Evolutionary conservation across 1,140 invertebrate genomes (phyloP).

Genomic region (Pseudomyrmex sp.): DNA sequence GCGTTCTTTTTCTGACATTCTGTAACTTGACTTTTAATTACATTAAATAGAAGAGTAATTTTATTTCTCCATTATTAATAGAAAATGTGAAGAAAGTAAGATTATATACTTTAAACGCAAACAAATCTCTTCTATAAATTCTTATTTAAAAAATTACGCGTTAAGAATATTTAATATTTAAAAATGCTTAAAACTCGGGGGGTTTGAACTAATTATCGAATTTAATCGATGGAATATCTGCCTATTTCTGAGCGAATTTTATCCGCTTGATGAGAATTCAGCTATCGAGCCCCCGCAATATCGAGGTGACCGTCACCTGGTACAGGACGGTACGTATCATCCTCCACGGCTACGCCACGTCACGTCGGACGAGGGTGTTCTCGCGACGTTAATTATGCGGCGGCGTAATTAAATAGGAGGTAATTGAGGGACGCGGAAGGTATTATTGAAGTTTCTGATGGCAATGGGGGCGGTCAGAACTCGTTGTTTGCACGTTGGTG

Average conservation of each 20-base stretch:
- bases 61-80: no score
- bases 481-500: slow-evolving; percentile 57
- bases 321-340: slow-evolving; percentile 30
- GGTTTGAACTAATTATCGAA: background rate
- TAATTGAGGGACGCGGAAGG: slow-evolving; percentile 79
- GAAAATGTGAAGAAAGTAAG: no score
- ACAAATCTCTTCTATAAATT: no score
- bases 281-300: slow-evolving; percentile 1
- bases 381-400: slow-evolving; percentile 79
- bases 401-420: slow-evolving; percentile 81
- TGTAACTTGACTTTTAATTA: no score
- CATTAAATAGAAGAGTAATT: no score
- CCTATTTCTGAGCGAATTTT: background rate
- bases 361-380: slow-evolving; percentile 67
- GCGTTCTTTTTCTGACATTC: background rate
- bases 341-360: slow-evolving; percentile 56
- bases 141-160: no score
- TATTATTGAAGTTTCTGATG: slow-evolving; percentile 82
- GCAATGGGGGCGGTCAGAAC: slow-evolving; percentile 38
- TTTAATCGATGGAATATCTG: background rate
- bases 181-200: background rate
- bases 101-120: no score
- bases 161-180: no score
- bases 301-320: slow-evolving; percentile 39
- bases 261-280: background rate